phyloP scores from a whole-genome alignment of 2,797 vertebrate genomes.

The Darevskia mixta region DNA sequence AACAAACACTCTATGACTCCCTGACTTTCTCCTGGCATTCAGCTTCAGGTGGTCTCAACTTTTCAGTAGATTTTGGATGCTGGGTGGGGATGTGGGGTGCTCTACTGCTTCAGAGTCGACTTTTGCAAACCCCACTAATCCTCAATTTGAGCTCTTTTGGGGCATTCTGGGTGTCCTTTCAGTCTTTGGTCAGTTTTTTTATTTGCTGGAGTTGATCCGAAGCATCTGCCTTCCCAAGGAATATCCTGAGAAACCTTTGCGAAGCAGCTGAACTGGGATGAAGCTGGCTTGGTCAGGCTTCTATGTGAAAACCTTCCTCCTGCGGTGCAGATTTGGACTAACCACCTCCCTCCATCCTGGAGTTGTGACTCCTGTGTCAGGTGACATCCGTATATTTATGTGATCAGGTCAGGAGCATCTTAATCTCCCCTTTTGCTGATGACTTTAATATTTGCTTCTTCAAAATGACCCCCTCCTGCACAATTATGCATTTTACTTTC shows the following conservation, averaged over 20 bases:
- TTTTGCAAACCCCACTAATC: neutral
- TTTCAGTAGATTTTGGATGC: neutral
- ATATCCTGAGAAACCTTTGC: neutral
- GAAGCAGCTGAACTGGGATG: constrained; percentile 41
- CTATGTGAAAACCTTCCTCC: constrained; percentile 30
- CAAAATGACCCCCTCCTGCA: constrained; percentile 46
- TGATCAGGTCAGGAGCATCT: constrained; percentile 50
- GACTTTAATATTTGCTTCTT: constrained; percentile 27
- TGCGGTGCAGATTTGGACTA: neutral
- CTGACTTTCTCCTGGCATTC: neutral
- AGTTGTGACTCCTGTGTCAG: constrained; percentile 38
- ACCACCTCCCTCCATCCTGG: neutral
- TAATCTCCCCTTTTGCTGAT: constrained; percentile 28
- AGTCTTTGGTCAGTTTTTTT: neutral
- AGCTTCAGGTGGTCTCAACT: neutral
- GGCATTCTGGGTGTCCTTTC: too few relatives aligned
- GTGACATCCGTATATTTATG: constrained; percentile 46
- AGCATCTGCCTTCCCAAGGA: neutral
- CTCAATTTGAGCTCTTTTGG: neutral
- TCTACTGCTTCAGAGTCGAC: neutral
- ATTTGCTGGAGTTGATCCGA: neutral
- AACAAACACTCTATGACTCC: neutral
- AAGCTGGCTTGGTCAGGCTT: constrained; percentile 10
- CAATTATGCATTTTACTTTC: constrained; percentile 29
- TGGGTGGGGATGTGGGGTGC: neutral